A percentile compares a stretch with the other conserved stretches of the same genome.
Evolutionary conservation across 2,888 invertebrate genomes (phyloP).

Genomic region (Psococerastis gibbosa): DNA sequence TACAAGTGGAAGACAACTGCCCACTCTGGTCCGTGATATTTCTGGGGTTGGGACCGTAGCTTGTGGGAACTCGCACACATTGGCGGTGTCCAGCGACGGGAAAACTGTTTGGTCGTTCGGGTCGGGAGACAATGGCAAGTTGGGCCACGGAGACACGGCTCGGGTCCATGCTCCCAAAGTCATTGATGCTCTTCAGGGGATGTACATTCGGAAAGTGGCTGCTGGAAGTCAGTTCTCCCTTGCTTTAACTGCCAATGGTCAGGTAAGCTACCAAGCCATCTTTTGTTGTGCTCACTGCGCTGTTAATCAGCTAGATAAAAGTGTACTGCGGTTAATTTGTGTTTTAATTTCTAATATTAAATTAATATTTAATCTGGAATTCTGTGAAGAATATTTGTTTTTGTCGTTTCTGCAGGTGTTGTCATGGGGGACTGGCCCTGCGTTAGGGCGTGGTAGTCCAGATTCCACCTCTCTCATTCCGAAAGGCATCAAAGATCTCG

Average conservation of each 20-base stretch:
- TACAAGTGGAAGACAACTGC: conserved; percentile 33
- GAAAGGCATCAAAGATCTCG: conserved; percentile 32
- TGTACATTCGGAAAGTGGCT: conserved; percentile 34
- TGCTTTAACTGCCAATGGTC: conserved; percentile 31
- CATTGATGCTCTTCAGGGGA: conserved; percentile 35
- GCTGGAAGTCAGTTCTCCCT: conserved; percentile 34
- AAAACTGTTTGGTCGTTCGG: conserved; percentile 38
- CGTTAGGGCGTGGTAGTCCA: conserved; percentile 35
- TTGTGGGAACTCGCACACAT: conserved; percentile 34
- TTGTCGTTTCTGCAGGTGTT: conserved; percentile 27
- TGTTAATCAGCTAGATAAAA: too few relatives aligned
- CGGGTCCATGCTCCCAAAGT: conserved; percentile 35
- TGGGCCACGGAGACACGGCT: conserved; percentile 30
- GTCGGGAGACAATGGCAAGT: conserved; percentile 34
- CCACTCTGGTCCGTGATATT: conserved; percentile 36
- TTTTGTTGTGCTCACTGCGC: too few relatives aligned
- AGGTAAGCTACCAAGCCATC: conserved; percentile 22
- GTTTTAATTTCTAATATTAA: too few relatives aligned
- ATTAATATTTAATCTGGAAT: too few relatives aligned
- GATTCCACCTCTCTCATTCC: conserved; percentile 35
- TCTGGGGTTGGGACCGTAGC: conserved; percentile 35
- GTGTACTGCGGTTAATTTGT: too few relatives aligned
- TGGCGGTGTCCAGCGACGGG: conserved; percentile 32
- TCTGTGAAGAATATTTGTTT: background rate
- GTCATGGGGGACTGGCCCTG: conserved; percentile 40